Conservation (phyloP, 2,113 vertebrate genomes). For the Pristiophorus japonicus region DNA sequence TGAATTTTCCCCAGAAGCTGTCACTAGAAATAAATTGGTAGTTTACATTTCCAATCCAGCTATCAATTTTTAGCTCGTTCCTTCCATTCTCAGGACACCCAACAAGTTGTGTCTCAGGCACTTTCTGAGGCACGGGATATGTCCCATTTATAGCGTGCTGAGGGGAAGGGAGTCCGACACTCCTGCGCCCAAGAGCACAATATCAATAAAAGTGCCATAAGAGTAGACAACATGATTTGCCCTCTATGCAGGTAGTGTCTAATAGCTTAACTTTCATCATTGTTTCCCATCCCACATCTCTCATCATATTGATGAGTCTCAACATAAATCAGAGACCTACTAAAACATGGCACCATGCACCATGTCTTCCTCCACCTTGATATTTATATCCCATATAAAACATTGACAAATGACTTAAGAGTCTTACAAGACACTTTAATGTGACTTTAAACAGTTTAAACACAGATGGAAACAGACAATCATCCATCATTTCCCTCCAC, state of each 20-base stretch:
- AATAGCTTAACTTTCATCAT: neutral
- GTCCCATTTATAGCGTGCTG: neutral
- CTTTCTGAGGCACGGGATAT: neutral
- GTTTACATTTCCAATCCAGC: constrained; percentile 2
- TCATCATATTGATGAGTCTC: neutral
- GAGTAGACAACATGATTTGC: neutral
- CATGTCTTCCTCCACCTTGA: neutral
- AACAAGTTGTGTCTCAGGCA: neutral
- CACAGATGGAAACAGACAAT: neutral
- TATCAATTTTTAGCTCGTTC: neutral
- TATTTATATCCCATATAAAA: neutral
- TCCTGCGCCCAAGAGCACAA: neutral
- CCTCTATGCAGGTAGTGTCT: neutral
- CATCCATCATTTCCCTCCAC: neutral
- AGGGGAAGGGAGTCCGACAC: neutral
- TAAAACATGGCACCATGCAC: neutral
- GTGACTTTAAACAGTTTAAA: neutral
- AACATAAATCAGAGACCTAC: neutral
- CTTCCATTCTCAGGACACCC: neutral
- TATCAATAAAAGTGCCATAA: neutral
- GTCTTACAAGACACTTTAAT: constrained; percentile 13
- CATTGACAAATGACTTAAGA: neutral
- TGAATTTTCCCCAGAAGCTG: neutral
- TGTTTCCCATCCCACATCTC: neutral
- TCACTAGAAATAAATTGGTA: neutral